Percentiles rank a stretch among this genome's conserved stretches.
phyloP scores from a whole-genome alignment of 2,113 vertebrate genomes.

The Grantiella picta region DNA sequence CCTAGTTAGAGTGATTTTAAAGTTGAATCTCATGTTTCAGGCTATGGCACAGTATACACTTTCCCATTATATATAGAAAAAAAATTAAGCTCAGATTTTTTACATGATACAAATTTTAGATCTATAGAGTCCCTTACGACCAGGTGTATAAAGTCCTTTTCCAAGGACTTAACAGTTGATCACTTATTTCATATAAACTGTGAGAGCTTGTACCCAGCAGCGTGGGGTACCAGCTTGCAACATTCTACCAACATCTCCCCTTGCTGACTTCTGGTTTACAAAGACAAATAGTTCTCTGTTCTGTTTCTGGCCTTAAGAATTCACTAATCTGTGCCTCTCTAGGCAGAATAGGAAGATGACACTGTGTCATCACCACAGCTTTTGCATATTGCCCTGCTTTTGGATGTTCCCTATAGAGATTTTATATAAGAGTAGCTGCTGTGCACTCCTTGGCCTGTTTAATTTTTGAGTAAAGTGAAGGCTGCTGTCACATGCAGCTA shows the following conservation, averaged over 20 bases:
- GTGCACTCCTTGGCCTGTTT: neutral
- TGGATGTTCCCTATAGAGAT: neutral
- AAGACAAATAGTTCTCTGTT: neutral
- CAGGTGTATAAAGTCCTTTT: neutral
- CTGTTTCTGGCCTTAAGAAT: neutral
- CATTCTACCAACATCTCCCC: neutral
- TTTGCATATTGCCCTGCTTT: neutral
- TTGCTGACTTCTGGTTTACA: neutral
- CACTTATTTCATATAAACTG: neutral
- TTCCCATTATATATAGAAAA: neutral
- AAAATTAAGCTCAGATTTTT: neutral
- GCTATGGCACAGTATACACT: neutral
- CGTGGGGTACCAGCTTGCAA: neutral
- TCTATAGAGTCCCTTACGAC: neutral
- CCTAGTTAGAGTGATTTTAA: neutral
- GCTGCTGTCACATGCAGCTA: neutral
- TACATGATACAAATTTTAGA: neutral
- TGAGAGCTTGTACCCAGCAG: neutral
- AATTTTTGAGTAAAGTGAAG: neutral
- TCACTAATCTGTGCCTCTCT: neutral
- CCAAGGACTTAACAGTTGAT: neutral
- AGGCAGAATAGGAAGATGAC: neutral
- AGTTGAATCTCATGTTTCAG: neutral
- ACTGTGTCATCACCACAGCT: neutral
- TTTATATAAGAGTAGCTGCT: neutral